Evolutionary conservation across 2,113 vertebrate genomes (phyloP), one percentile per base, ranked within the genome.

Genomic region (Pygoscelis antarcticus): DNA sequence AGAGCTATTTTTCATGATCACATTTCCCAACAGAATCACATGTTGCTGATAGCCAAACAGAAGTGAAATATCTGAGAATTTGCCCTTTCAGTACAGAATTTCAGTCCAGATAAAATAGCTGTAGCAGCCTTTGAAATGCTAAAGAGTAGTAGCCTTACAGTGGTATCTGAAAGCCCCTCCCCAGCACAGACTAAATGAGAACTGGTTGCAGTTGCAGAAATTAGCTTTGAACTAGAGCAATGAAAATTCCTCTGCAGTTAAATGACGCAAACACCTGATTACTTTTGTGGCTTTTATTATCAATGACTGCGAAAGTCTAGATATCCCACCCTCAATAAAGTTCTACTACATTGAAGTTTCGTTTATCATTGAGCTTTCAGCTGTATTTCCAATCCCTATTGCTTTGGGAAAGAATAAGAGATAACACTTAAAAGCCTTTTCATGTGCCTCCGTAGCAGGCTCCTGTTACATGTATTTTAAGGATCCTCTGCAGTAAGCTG

Each of bases 61-160:
- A 81, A 90, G 30, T 30, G 25, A 82, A 78, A 44, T 62, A 84
- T 51, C 84, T 76, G 29, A 47, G 62, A 80, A 26, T 66, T 83
- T 90, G 58, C 46, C 49, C 58, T 91, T 89, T 89, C 16, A 4
- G 52, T 71, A 21, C 27, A 76, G 62, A 89, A 84, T 54, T 91
- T 62, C 78, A 66, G 51, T 61, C n/a, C 82, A 46, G 77, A 95
- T 89, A 87, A 96, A 89, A 87, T 23, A 79, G 26, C 74, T 36
- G 36, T 8, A 57, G 18, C 49, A 80, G 66, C 75, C 81, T 96
- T 95, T 93, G 95, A 96, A 93, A 90, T 87, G 93, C 66, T 85
- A 69, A 92, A 30, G 49, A 83, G 66, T 4, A 46, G 9, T 2
- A 51, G 11, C 25, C 14, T 82, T 64, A 49, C 47, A 55, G 49